Evolutionary conservation across 2,113 vertebrate species (phyloP), one percentile per base, ranked within the genome.

Genomic region (Aphyosemion australe): DNA sequence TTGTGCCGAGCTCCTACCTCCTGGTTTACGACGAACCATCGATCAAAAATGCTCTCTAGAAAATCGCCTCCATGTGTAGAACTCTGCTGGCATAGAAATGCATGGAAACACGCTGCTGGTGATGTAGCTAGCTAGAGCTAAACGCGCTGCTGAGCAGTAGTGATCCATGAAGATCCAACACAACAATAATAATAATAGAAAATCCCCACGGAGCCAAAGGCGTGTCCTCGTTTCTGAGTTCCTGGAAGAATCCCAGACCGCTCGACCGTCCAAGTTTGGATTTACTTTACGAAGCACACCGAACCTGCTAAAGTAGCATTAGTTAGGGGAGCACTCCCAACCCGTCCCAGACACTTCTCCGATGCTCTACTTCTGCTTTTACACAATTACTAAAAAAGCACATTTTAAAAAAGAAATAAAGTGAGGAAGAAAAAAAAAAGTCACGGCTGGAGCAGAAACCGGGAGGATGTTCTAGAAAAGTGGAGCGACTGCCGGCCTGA

Each of bases 401-500:
- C 84, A 85, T 26, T 8, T 16, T 21, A 56, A 56, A n/a, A 67
- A 58, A 19, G 20, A 52, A 12, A 37, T 18, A 11, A 14, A 37
- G 32, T 43, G 9, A 26, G 18, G 12, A 14, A 37, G 32, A 41
- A 41, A 21, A 37, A 6, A 21, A 50, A 10, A 65, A 53, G 46
- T 50, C 58, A 5, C 47, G 79, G 72, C 76, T 68, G 67, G 61
- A 66, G 62, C 69, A 48, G 73, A 57, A 64, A 70, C 55, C 8
- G 51, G 21, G 69, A 59, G 58, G 66, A 65, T 78, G 65, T 76
- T 80, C 51, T 58, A 65, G 45, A 52, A 57, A 85, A 86, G 65
- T 86, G 63, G 83, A 84, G 78, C 87, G 73, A 57, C 62, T 19
- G 55, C 54, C 81, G 83, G 47, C 84, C 84, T 63, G 76, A 72